These are phyloP conservation scores for Talpa occidentalis DNA, from an alignment of 2,113 vertebrate species.

Conservation along the genomic window DNA sequence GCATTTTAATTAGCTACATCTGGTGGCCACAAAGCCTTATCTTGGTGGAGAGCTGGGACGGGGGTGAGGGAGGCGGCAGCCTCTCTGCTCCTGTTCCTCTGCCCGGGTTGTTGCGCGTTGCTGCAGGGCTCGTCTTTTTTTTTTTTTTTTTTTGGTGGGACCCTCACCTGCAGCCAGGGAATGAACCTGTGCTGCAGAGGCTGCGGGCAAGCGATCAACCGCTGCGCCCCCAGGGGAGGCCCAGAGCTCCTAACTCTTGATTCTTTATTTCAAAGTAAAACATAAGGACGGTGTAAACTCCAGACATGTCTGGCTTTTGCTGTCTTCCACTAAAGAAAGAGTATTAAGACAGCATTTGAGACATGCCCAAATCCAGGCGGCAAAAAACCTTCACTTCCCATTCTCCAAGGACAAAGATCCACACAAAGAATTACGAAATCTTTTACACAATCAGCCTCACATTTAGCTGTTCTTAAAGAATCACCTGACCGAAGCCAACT, in stretches of 20 bases:
- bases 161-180: too few species aligned
- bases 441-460: neutral
- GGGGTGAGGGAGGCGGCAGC: neutral
- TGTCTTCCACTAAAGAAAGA: constrained; percentile 27
- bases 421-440: neutral
- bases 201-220: too few species aligned
- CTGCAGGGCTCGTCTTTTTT: too few species aligned
- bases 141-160: too few species aligned
- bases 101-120: neutral
- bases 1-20: neutral
- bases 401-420: neutral
- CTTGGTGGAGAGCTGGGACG: neutral
- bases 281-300: neutral
- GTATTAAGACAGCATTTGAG: neutral
- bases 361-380: neutral
- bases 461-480: neutral
- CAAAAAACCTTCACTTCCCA: neutral
- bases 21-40: neutral
- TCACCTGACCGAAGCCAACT: constrained; percentile 16
- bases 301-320: neutral
- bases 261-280: neutral
- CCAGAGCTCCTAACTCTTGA: neutral
- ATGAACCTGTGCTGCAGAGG: too few species aligned
- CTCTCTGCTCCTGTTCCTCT: neutral
- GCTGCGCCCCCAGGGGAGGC: too few species aligned